A percentile compares a stretch with the other conserved stretches of the same genome.
These are phyloP conservation scores for Callipepla squamata DNA, from an alignment of 2,113 vertebrate genomes.

Conservation along the genomic window DNA sequence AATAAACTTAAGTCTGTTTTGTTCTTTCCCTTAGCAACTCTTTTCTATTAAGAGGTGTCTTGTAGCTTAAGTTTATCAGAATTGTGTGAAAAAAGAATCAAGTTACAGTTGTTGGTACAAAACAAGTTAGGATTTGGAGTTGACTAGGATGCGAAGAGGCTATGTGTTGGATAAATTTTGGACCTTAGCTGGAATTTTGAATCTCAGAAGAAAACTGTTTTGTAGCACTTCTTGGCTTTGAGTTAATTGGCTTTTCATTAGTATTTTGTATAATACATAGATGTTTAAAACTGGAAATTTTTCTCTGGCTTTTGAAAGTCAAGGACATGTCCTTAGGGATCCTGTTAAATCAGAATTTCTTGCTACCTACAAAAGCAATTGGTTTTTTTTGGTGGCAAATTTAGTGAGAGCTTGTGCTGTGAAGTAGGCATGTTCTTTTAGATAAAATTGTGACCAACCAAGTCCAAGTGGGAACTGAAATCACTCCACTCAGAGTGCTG, in stretches of 20 bases:
- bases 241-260: slow-evolving; percentile 17
- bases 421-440: background rate
- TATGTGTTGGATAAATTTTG: background rate
- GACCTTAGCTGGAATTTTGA: background rate
- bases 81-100: background rate
- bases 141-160: background rate
- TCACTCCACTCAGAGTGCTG: background rate
- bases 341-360: background rate
- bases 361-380: background rate
- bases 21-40: background rate
- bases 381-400: background rate
- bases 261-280: background rate
- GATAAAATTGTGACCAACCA: background rate
- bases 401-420: background rate
- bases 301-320: background rate
- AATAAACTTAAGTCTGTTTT: background rate
- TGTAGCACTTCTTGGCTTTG: background rate
- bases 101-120: background rate
- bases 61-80: background rate
- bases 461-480: background rate
- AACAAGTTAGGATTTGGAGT: background rate
- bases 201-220: background rate
- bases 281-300: background rate
- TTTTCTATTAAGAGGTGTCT: background rate
- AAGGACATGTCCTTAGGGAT: background rate